phyloP scores from a whole-genome alignment of 2,888 invertebrate species.

The Galeopsomyia nigrocyanea region DNA sequence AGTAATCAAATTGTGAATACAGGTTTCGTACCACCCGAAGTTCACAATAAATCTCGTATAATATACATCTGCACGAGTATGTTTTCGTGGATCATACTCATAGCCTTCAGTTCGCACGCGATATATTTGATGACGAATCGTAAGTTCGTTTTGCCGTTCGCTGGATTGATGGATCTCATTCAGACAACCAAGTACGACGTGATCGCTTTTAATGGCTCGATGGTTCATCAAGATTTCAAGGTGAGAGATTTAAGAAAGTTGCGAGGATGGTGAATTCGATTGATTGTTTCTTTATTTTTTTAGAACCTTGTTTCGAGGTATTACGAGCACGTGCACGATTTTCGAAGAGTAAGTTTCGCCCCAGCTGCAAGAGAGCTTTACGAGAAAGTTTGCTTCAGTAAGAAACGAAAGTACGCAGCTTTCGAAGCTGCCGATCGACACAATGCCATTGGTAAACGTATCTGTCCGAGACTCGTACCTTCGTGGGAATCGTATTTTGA shows the following conservation, averaged over 20 bases:
- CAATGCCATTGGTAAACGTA: slow-evolving; percentile 30
- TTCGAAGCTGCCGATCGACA: slow-evolving; percentile 47
- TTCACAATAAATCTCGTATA: slow-evolving; percentile 38
- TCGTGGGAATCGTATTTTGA: slow-evolving; percentile 38
- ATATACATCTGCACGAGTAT: slow-evolving; percentile 44
- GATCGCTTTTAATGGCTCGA: slow-evolving; percentile 40
- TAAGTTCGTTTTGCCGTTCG: slow-evolving; percentile 42
- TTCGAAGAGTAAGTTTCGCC: slow-evolving; percentile 21
- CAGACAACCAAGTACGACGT: slow-evolving; percentile 42
- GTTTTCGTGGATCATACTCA: slow-evolving; percentile 45
- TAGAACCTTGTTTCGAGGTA: slow-evolving; percentile 1
- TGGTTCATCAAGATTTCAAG: slow-evolving; percentile 33
- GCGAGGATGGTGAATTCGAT: too few relatives aligned
- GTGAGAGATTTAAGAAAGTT: slow-evolving; percentile 21
- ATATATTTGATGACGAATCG: slow-evolving; percentile 47
- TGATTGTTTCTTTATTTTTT: neutral
- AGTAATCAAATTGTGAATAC: slow-evolving; percentile 2
- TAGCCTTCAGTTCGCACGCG: slow-evolving; percentile 48
- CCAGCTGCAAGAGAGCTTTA: slow-evolving; percentile 16
- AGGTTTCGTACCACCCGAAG: slow-evolving; percentile 36
- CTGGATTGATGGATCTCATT: slow-evolving; percentile 38
- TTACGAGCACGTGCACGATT: neutral
- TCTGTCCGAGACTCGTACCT: slow-evolving; percentile 41
- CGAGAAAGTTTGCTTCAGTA: slow-evolving; percentile 31
- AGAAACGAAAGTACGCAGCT: slow-evolving; percentile 32